Base-by-base conservation (phyloP, 53 echinoderm and acorn worm species). In the Patiria pectinifera region DNA sequence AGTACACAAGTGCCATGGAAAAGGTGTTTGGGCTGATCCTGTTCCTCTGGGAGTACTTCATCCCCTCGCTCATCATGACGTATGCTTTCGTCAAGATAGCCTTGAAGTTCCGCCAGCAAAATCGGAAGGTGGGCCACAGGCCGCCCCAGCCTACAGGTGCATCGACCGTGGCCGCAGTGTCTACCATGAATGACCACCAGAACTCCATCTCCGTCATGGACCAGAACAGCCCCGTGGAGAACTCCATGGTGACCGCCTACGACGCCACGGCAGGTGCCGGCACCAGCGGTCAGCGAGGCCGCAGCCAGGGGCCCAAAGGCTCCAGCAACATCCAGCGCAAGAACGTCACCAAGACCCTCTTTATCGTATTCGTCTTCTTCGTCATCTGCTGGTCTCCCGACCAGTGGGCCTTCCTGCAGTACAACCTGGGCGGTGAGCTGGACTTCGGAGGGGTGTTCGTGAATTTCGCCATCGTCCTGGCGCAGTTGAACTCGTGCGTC, bases 331-430 rank as follows among this genome's bases (percentile, higher is more conserved):
- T 93, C 59, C 93, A 92, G 18, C 82, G 96, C 1, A 87, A 93
- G 61, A 96, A 96, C 69, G 88, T 94, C 14, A 96, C 97, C 69
- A 96, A 92, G 78, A 93, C 96, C 0, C 84, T 96, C 0, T 83
- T 95, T 6, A 78, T 91, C n/a, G 94, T 97, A 45, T 97, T 92
- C 61, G 12, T 95, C 45, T 48, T 95, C 18, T 97, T 94, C 93
- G 82, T 97, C 12, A 91, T 97, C 49, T 96, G 96, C 91, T 96
- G 96, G 96, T 92, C 95, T 0, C 94, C 91, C 7, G 92, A 97
- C 76, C 97, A 97, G 76, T 93, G 92, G 74, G 93, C 89, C 2
- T 96, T 96, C 75, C 84, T 96, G 22, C 93, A 93, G 93, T 95
- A 88, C 86, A 96, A 95, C 76, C 85, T 97, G 15, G 94, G 94